phyloP scores from a whole-genome alignment of 92 coral and sea anemone genomes.

The Nematostella vectensis region DNA sequence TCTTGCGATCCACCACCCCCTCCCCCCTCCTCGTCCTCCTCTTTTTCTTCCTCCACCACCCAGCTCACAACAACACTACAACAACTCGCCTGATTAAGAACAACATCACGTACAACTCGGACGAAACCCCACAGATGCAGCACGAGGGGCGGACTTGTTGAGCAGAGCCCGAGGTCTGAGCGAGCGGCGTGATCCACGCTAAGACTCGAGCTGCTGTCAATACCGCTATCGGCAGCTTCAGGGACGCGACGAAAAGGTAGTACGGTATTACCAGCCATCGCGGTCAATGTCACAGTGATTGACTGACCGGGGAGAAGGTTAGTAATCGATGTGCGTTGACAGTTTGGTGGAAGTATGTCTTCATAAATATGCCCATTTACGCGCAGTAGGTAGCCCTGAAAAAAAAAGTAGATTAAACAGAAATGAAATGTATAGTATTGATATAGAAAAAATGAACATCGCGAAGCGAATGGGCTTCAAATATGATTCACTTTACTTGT shows the following conservation, averaged over 20 bases:
- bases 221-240: conserved; percentile 66
- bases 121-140: conserved; percentile 57
- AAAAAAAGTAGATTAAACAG: no score
- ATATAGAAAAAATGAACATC: neutral
- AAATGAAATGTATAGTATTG: neutral
- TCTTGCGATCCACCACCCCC: neutral
- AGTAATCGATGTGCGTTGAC: conserved; percentile 15
- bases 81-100: conserved; percentile 5
- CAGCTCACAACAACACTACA: neutral
- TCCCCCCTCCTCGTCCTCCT: neutral
- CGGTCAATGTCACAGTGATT: conserved; percentile 27
- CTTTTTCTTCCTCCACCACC: conserved; percentile 2
- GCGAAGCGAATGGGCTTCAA: no score
- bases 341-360: conserved; percentile 32
- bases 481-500: no score
- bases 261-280: conserved; percentile 21
- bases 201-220: conserved; percentile 70
- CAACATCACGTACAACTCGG: conserved; percentile 15
- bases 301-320: conserved; percentile 32
- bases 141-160: conserved; percentile 34
- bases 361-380: conserved; percentile 44
- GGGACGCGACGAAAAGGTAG: conserved; percentile 6
- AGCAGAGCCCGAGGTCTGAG: conserved; percentile 12
- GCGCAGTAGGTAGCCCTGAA: conserved; percentile 56
- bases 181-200: conserved; percentile 16